These are phyloP conservation scores for Drosophila cognata DNA, from an alignment of 2,888 invertebrate species.

Conservation along the genomic window DNA sequence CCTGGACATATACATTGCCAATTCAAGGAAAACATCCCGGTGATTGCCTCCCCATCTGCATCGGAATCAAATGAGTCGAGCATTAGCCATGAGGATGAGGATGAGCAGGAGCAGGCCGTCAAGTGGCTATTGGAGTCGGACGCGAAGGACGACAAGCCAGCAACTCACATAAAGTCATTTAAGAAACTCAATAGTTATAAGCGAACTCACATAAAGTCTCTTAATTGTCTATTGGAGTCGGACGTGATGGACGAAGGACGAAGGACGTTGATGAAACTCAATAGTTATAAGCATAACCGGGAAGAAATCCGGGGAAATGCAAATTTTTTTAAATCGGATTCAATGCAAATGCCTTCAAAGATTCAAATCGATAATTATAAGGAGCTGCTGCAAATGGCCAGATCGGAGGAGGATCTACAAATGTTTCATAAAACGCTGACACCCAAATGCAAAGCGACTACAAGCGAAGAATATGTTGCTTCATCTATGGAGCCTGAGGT, in stretches of 20 bases:
- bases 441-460: neutral
- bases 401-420: neutral
- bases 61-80: neutral
- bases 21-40: neutral
- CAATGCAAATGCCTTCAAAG: neutral
- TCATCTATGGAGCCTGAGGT: neutral
- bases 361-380: neutral
- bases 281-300: fast-evolving
- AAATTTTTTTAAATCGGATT: neutral
- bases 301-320: fast-evolving
- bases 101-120: neutral
- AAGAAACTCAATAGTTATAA: neutral
- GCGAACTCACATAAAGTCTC: too few relatives aligned
- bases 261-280: too few relatives aligned
- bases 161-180: neutral
- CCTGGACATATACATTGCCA: neutral
- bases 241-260: too few relatives aligned
- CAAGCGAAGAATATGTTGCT: neutral
- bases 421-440: neutral
- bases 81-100: neutral
- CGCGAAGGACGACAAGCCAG: neutral
- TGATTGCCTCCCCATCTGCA: neutral
- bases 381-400: neutral
- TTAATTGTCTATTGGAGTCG: too few relatives aligned
- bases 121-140: neutral